phyloP scores from a whole-genome alignment of 2,888 invertebrate species.

The Lasioglossum marginatum region DNA sequence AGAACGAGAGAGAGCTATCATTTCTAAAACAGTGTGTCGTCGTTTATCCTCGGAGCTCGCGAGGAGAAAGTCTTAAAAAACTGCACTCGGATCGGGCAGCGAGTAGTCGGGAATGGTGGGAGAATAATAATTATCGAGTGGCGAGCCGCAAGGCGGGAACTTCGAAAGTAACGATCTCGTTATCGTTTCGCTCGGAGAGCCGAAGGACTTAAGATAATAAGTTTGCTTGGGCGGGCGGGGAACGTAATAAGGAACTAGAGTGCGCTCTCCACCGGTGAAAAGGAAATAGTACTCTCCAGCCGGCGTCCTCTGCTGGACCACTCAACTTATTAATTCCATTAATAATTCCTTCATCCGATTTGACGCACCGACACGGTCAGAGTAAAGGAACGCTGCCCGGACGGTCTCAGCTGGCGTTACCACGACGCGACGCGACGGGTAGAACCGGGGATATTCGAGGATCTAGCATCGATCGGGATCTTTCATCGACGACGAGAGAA shows the following conservation, averaged over 20 bases:
- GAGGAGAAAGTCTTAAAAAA: slow-evolving; percentile 68
- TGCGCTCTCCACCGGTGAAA: slow-evolving; percentile 60
- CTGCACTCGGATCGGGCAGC: slow-evolving; percentile 39
- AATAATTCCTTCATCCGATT: slow-evolving; percentile 72
- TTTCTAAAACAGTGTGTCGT: not conserved
- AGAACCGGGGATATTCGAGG: not conserved
- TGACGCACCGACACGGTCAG: slow-evolving; percentile 50
- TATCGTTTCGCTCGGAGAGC: slow-evolving; percentile 69
- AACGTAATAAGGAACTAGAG: slow-evolving; percentile 72
- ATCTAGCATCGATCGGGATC: not conserved
- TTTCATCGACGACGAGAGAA: not conserved
- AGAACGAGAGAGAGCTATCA: slow-evolving; percentile 22
- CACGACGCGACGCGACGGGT: not conserved
- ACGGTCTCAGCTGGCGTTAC: not conserved
- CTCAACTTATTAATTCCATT: slow-evolving; percentile 73
- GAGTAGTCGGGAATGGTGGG: slow-evolving; percentile 48
- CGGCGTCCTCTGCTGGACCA: slow-evolving; percentile 59
- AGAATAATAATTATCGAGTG: slow-evolving; percentile 70
- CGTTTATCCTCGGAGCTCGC: slow-evolving; percentile 36
- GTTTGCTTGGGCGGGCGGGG: slow-evolving; percentile 63
- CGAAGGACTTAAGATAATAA: slow-evolving; percentile 74
- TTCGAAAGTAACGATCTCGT: slow-evolving; percentile 73
- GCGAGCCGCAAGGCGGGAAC: slow-evolving; percentile 67
- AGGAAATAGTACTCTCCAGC: slow-evolving; percentile 64
- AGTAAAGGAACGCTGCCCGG: not conserved